Evolutionary conservation across 2,888 invertebrate genomes (phyloP), one percentile per base, ranked within the genome.

Genomic region (Melanchra persicariae): DNA sequence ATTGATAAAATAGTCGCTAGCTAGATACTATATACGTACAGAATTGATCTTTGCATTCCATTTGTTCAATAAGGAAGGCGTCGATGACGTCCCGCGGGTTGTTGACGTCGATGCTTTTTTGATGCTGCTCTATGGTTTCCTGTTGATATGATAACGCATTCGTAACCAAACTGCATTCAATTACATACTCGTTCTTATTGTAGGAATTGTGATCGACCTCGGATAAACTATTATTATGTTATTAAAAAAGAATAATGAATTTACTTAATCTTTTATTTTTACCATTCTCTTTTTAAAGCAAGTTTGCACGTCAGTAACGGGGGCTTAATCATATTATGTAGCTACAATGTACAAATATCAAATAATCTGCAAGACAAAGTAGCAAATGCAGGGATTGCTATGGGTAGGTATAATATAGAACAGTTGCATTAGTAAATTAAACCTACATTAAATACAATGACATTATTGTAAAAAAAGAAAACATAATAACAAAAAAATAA

Each of bases 11-110:
- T 34, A 26, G 30, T 76, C 10, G 17, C 22, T 62, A 34, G 8
- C 9, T 70, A n/a, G n/a, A n/a, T 40, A 12, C 19, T 45, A 61
- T 8, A 73, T 82, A 86, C 85, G 64, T 74, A 85, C 85, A 70
- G 26, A 90, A 81, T 58, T 92, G 89, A 76, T 93, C 92, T 54
- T 93, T 91, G 59, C 93, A 88, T 43, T 93, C 89, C 55, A 93
- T 89, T 90, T 97, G 97, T 87, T 97, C 97, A 71, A 96, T 94
- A 22, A 97, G 93, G 89, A 97, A 97, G 9, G 97, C 97, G 76
- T 97, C 97, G 54, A 97, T 97, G 43, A 97, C 95, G 88, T 97
- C 97, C 77, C 96, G 91, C 1, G 97, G 96, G 34, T 95, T 92
- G 51, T 92, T 88, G 2, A 89, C 73, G 77, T 95, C 93, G 40